These are phyloP conservation scores for Hippasteria phrygiana DNA, from an alignment of 53 echinoderm and acorn worm species.

Conservation along the genomic window DNA sequence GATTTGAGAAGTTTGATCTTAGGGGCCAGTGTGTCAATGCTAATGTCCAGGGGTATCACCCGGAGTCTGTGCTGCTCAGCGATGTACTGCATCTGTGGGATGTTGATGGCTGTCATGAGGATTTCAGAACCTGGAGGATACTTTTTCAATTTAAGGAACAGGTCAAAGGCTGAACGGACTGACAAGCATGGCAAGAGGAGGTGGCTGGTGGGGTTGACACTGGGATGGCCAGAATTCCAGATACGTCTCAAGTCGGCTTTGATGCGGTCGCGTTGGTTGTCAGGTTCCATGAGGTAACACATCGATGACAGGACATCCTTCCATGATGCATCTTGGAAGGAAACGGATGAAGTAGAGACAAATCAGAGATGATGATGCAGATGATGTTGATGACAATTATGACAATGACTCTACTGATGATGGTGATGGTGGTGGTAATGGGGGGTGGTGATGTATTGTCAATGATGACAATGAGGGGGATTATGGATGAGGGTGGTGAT, in stretches of 20 bases:
- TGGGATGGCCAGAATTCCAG: constrained; percentile 12
- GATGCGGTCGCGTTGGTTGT: constrained; percentile 8
- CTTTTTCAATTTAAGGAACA: constrained; percentile 85
- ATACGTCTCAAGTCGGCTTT: neutral
- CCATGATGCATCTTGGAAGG: constrained; percentile 64
- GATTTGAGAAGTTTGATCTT: constrained; percentile 72
- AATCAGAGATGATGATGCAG: neutral
- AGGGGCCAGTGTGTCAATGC: constrained; percentile 73
- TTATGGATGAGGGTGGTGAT: too few relatives aligned
- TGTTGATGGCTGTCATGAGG: constrained; percentile 89
- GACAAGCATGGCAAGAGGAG: constrained; percentile 79
- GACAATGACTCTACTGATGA: neutral
- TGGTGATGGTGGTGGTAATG: too few relatives aligned
- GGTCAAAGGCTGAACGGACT: constrained; percentile 82
- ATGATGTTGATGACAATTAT: neutral
- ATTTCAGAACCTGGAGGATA: constrained; percentile 93
- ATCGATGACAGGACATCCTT: constrained; percentile 49
- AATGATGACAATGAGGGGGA: too few relatives aligned
- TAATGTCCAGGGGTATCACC: constrained; percentile 83
- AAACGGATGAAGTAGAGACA: neutral
- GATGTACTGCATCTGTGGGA: constrained; percentile 75
- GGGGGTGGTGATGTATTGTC: too few relatives aligned
- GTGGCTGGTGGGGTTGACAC: constrained; percentile 1
- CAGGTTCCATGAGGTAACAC: constrained; percentile 20
- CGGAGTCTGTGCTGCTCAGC: constrained; percentile 82